A percentile compares a stretch with the other conserved stretches of the same genome.
Conservation (phyloP, 1,140 invertebrate genomes). For the Pseudoatta argentina region DNA sequence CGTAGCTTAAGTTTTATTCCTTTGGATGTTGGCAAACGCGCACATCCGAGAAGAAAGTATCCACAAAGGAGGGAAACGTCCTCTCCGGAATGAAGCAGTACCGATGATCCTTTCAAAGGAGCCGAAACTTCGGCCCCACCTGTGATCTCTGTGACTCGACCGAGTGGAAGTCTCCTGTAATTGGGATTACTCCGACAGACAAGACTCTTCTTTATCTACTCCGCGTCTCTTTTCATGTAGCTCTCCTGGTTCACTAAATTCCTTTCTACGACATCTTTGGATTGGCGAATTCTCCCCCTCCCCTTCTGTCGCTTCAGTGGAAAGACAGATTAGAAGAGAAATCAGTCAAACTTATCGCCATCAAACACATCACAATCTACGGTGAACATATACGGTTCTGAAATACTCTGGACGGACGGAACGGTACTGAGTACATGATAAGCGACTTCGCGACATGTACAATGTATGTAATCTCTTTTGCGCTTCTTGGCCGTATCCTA, state of each 20-base stretch:
- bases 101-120: constrained; percentile 70
- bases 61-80: constrained; percentile 72
- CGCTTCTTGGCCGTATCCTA: constrained; percentile 35
- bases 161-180: constrained; percentile 67
- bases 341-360: constrained; percentile 36
- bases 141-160: constrained; percentile 68
- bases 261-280: constrained; percentile 58
- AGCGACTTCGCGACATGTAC: constrained; percentile 7
- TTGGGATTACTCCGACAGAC: constrained; percentile 72
- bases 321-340: constrained; percentile 48
- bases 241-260: constrained; percentile 62
- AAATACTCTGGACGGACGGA: neutral
- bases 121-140: constrained; percentile 73
- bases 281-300: constrained; percentile 21
- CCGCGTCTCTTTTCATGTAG: constrained; percentile 16
- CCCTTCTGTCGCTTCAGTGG: neutral
- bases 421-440: neutral
- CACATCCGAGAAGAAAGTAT: constrained; percentile 69
- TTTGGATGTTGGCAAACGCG: constrained; percentile 63
- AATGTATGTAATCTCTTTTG: constrained; percentile 42
- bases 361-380: constrained; percentile 6
- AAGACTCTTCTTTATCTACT: constrained; percentile 59
- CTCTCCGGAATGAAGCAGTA: constrained; percentile 64
- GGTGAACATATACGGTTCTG: neutral
- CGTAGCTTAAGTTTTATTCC: constrained; percentile 60